Base-by-base conservation (phyloP, 2,888 invertebrate genomes). In the Antheraea assamensis region DNA sequence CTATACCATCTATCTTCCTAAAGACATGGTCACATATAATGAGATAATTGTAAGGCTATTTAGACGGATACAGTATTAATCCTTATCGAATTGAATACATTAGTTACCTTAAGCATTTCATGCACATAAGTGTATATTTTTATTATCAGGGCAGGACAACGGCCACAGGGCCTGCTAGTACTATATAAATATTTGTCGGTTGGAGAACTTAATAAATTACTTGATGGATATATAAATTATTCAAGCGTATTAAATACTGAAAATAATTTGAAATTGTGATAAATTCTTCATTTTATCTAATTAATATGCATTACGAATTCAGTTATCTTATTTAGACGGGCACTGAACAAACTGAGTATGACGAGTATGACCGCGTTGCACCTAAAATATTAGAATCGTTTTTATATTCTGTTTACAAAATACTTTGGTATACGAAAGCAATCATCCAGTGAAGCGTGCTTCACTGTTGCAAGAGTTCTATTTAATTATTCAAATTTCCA, bases 401-500 rank as follows among this genome's bases (percentile, higher is more conserved):
- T 35, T 13, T 5, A 68, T 68, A 35, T 35, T 5, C 35, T 35
- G 4, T 64, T 64, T 64, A 27, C 61, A 64, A 64, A 64, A 30
- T 27, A 13, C 2, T 68, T 68, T 35, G 21, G 21, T n/a, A 35
- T 35, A 66, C 66, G 30, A 66, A 64, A 31, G 19, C 66, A 55
- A 58, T 66, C 76, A 58, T 66, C 76, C 81, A 82, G 76, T 85
- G 82, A 83, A 83, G 85, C 87, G 83, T 77, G 79, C 79, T 86
- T 90, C 88, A 89, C 73, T 75, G 70, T 78, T 77, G 79, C 77
- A 80, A 73, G 78, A 76, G 74, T 76, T 76, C 78, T 77, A 78
- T 74, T 83, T 24, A 8, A 79, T 82, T 84, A 80, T 78, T 76
- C 78, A 78, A 80, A 78, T 79, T 81, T 78, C 75, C 79, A 77